Conservation (phyloP, 2,113 vertebrate species). For the Phylloscopus trochilus region DNA sequence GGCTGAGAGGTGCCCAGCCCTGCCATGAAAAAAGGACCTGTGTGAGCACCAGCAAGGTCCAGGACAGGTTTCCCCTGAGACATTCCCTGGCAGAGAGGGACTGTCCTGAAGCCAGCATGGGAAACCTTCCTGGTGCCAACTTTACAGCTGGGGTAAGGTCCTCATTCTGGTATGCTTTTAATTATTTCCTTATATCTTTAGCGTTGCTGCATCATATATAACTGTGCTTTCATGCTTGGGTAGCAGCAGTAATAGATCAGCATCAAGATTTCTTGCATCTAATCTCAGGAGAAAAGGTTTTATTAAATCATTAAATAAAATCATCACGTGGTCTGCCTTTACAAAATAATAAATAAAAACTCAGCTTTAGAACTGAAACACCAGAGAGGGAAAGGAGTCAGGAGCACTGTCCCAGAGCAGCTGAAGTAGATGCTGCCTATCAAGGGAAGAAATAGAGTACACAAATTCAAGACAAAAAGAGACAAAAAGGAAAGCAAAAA, state of each 20-base stretch:
- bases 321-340: neutral
- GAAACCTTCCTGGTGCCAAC: neutral
- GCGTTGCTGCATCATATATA: neutral
- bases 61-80: neutral
- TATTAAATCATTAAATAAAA: constrained; percentile 47
- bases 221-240: constrained; percentile 22
- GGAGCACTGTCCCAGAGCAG: neutral
- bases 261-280: neutral
- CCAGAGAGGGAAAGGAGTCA: neutral
- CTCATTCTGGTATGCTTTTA: neutral
- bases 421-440: neutral
- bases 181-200: neutral
- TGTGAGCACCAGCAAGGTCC: neutral
- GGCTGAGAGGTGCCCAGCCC: neutral
- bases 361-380: constrained; percentile 28
- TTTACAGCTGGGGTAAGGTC: neutral
- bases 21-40: neutral
- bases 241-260: constrained; percentile 14
- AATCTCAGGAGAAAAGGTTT: constrained; percentile 25
- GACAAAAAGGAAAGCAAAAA: neutral
- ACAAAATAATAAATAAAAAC: neutral
- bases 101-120: neutral
- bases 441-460: neutral
- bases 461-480: neutral
- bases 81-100: neutral